A percentile compares a stretch with the other conserved stretches of the same genome.
Evolutionary conservation across 2,113 vertebrate species (phyloP).

Genomic region (Loxodonta africana): DNA sequence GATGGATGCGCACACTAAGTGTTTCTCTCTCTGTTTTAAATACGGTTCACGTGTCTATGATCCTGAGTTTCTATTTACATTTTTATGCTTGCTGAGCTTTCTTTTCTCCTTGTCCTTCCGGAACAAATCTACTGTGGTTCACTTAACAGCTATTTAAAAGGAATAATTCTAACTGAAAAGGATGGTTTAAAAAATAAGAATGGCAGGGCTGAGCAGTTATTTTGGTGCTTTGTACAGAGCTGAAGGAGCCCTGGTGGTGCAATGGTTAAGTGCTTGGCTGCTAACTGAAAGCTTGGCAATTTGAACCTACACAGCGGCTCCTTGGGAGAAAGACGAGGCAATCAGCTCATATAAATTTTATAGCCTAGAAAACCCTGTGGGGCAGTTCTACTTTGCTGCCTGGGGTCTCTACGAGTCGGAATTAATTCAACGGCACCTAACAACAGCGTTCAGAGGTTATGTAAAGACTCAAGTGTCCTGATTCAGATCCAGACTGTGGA

Average conservation of each 20-base stretch:
- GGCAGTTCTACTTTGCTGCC: not conserved
- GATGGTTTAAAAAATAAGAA: not conserved
- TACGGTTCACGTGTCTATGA: not conserved
- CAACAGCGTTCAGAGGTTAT: not conserved
- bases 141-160: not conserved
- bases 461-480: not conserved
- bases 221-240: not conserved
- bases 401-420: not conserved
- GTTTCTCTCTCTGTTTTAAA: conserved; percentile 41
- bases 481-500: not conserved
- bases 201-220: not conserved
- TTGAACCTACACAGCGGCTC: not conserved
- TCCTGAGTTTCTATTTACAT: not conserved
- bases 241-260: not conserved
- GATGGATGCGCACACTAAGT: not conserved
- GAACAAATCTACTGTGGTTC: not conserved
- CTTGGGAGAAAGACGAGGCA: not conserved
- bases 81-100: conserved; percentile 12
- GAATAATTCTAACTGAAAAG: not conserved
- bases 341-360: not conserved
- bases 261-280: not conserved
- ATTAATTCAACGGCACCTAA: not conserved
- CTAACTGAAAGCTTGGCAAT: too few relatives aligned
- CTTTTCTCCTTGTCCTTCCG: conserved; percentile 7
- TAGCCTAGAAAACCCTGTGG: not conserved